phyloP scores from a whole-genome alignment of 2,797 vertebrate species.

The Bradypodion ventrale region DNA sequence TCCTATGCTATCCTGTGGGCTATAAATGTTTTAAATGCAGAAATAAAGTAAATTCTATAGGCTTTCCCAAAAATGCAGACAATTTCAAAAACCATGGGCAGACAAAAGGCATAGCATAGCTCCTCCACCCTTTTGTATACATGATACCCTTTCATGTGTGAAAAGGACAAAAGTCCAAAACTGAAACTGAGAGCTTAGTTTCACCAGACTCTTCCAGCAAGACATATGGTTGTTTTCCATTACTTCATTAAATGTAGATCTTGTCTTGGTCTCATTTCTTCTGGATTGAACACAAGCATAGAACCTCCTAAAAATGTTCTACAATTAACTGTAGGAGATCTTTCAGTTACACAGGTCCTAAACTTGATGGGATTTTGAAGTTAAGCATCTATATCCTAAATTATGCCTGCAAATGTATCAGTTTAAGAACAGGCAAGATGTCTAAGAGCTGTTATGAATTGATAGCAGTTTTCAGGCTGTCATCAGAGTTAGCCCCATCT shows the following conservation, averaged over 20 bases:
- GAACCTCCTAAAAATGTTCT: background rate
- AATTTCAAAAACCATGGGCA: background rate
- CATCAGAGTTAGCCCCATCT: background rate
- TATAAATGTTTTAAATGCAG: no score
- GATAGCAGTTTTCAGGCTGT: background rate
- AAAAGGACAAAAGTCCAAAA: background rate
- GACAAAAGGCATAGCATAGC: background rate
- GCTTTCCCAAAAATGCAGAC: no score
- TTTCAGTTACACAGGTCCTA: background rate
- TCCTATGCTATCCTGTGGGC: no score
- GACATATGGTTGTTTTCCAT: background rate
- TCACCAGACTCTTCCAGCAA: background rate
- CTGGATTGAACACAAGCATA: no score
- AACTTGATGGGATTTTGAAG: background rate
- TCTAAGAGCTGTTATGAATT: background rate
- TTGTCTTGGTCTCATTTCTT: background rate
- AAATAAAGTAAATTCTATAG: no score
- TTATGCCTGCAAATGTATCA: background rate
- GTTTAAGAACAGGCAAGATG: background rate
- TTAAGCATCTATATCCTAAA: background rate
- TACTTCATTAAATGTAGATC: background rate
- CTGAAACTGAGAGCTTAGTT: background rate
- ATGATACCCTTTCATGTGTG: background rate
- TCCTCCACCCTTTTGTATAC: background rate
- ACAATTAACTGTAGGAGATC: background rate